Conservation (phyloP, 2,113 vertebrate species). For the Heteronetta atricapilla region DNA sequence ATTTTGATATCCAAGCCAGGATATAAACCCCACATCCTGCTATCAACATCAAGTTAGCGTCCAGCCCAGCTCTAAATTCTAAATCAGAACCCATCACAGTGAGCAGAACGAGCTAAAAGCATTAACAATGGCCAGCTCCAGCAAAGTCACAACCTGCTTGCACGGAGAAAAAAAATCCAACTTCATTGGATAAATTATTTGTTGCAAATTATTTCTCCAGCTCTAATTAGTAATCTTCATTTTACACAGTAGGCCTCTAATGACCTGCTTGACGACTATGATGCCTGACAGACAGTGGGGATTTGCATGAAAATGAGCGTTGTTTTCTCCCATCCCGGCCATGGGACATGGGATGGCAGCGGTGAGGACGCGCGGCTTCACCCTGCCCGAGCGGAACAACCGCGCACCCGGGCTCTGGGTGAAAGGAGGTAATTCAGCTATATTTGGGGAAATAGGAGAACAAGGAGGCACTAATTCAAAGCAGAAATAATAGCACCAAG, state of each 20-base stretch:
- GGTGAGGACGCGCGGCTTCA: neutral
- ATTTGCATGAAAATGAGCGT: constrained; percentile 68
- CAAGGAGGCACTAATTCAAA: neutral
- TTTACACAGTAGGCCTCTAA: constrained; percentile 71
- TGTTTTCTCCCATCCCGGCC: constrained; percentile 31
- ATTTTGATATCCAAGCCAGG: neutral
- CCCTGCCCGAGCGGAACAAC: neutral
- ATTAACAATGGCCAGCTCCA: neutral
- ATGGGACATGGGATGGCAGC: neutral
- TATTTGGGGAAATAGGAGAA: neutral
- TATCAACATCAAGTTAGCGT: neutral
- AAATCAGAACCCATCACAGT: neutral
- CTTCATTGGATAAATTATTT: constrained; percentile 61
- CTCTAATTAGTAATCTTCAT: constrained; percentile 70
- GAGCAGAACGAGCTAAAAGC: neutral
- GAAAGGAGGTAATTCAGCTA: neutral
- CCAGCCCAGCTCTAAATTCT: neutral
- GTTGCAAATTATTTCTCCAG: constrained; percentile 67
- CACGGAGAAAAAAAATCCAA: constrained; percentile 19
- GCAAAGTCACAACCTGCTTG: neutral
- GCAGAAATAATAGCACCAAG: neutral
- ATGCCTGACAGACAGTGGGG: constrained; percentile 58
- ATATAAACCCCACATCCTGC: neutral
- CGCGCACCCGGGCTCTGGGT: neutral
- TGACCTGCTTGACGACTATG: constrained; percentile 69